These are phyloP conservation scores for Rhimphoctona megacephalus DNA, from an alignment of 2,888 invertebrate genomes.

Conservation along the genomic window DNA sequence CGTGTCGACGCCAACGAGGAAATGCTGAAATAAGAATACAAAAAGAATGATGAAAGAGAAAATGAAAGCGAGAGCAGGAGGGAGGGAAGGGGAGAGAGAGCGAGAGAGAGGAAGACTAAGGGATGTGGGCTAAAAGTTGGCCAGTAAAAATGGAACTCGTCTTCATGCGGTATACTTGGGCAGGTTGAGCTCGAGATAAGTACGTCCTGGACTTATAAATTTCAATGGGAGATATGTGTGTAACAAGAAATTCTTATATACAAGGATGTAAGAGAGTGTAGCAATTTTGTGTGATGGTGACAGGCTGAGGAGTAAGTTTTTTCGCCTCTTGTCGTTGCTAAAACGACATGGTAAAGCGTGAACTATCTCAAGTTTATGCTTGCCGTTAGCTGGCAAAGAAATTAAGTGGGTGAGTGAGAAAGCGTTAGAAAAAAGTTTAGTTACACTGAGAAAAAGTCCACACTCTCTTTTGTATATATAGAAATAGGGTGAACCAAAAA, in stretches of 20 bases:
- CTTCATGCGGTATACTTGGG: constrained; percentile 62
- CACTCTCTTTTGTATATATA: not conserved
- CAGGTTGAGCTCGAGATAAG: constrained; percentile 72
- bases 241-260: constrained; percentile 7
- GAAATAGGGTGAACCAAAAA: not conserved
- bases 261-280: not conserved
- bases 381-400: constrained; percentile 35
- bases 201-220: constrained; percentile 77
- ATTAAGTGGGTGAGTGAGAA: constrained; percentile 54
- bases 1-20: constrained; percentile 62
- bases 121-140: constrained; percentile 66
- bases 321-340: constrained; percentile 53
- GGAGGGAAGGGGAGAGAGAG: constrained; percentile 40
- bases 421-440: constrained; percentile 39
- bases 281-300: constrained; percentile 19
- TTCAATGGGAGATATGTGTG: constrained; percentile 68
- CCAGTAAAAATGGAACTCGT: constrained; percentile 69
- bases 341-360: constrained; percentile 59
- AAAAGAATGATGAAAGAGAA: constrained; percentile 48
- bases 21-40: constrained; percentile 56
- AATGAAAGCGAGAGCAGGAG: constrained; percentile 9
- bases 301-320: constrained; percentile 15
- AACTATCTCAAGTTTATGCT: constrained; percentile 47
- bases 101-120: constrained; percentile 31
- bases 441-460: constrained; percentile 29